phyloP scores from a whole-genome alignment of 2,888 invertebrate genomes.

The Ochlodes sylvanus region DNA sequence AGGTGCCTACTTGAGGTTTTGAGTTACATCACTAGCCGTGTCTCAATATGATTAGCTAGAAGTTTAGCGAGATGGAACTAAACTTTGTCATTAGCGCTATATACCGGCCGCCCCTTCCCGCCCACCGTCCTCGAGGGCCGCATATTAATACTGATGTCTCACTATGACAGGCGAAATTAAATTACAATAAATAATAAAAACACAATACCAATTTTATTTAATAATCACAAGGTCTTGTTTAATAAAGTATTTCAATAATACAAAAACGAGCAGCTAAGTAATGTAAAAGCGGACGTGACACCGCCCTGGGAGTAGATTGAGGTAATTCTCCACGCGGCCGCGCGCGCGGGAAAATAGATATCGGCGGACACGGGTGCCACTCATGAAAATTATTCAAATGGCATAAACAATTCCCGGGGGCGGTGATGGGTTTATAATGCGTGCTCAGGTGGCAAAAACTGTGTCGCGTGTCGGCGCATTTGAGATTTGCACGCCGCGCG shows the following conservation, averaged over 20 bases:
- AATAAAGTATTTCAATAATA: too few relatives aligned
- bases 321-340: slow-evolving; percentile 22
- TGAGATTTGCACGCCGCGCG: slow-evolving; percentile 34
- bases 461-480: slow-evolving; percentile 35
- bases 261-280: too few relatives aligned
- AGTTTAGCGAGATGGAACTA: background rate
- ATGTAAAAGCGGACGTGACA: background rate
- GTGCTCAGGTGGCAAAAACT: slow-evolving; percentile 35
- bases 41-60: slow-evolving; percentile 21
- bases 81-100: slow-evolving; percentile 21
- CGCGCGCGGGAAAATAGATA: slow-evolving; percentile 32
- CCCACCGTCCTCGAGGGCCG: background rate
- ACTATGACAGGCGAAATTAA: background rate
- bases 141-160: slow-evolving; percentile 10
- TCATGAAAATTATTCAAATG: slow-evolving; percentile 46
- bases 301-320: slow-evolving; percentile 12
- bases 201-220: too few relatives aligned
- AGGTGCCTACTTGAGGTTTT: too few relatives aligned
- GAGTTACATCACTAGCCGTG: too few relatives aligned
- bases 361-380: slow-evolving; percentile 36
- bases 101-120: too few relatives aligned
- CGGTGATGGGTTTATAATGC: slow-evolving; percentile 49
- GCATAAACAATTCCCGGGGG: slow-evolving; percentile 45
- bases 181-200: background rate
- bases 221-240: too few relatives aligned